A percentile compares a stretch with the other conserved stretches of the same genome.
phyloP scores from a whole-genome alignment of 2,888 invertebrate species.

The Agriopis leucophaearia region DNA sequence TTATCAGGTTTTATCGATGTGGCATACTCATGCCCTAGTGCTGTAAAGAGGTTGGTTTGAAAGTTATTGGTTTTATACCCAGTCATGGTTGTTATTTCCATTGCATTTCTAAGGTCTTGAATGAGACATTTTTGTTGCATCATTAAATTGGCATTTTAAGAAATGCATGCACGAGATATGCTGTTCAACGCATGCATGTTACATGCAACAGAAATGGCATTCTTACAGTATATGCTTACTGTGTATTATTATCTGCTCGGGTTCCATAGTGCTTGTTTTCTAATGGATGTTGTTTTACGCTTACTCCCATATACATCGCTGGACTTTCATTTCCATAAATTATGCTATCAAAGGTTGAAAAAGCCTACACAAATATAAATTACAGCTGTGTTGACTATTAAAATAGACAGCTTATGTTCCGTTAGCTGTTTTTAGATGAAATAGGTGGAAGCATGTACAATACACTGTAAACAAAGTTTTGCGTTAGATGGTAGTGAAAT shows the following conservation, averaged over 20 bases:
- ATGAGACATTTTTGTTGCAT: slow-evolving; percentile 52
- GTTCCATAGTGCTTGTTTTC: slow-evolving; percentile 53
- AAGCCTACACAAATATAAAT: slow-evolving; percentile 29
- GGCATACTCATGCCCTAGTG: neutral
- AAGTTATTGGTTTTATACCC: slow-evolving; percentile 37
- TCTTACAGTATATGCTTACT: slow-evolving; percentile 47
- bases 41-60: neutral
- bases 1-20: neutral
- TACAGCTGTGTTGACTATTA: slow-evolving; percentile 27
- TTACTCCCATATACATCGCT: slow-evolving; percentile 56
- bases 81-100: slow-evolving; percentile 45
- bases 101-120: slow-evolving; percentile 40
- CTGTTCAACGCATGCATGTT: slow-evolving; percentile 1
- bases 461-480: slow-evolving; percentile 63
- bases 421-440: slow-evolving; percentile 67
- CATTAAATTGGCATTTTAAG: slow-evolving; percentile 40
- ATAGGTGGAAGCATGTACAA: slow-evolving; percentile 74
- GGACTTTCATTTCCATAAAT: slow-evolving; percentile 49
- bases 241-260: slow-evolving; percentile 47
- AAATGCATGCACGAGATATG: slow-evolving; percentile 19
- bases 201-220: slow-evolving; percentile 50
- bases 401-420: slow-evolving; percentile 65
- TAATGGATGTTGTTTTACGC: slow-evolving; percentile 52
- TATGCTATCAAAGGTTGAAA: slow-evolving; percentile 30
- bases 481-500: slow-evolving; percentile 69